Evolutionary conservation across 2,797 vertebrate species (phyloP).

Genomic region (Hafferia zeledoni): DNA sequence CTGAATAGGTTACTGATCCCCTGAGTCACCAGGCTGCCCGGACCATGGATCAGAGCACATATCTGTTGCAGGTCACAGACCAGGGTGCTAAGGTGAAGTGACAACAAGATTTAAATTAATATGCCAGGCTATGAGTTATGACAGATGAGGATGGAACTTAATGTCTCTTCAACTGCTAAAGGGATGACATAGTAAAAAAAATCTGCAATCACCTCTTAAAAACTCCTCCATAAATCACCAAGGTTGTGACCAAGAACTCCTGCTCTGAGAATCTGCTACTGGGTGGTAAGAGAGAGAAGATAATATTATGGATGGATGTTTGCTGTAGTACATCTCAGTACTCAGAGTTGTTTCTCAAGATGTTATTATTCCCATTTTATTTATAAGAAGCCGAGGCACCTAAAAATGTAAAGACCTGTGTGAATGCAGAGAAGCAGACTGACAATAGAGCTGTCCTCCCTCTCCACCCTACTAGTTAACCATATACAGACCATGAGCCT

Average conservation of each 20-base stretch:
- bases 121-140: background rate
- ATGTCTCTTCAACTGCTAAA: background rate
- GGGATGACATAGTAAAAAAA: background rate
- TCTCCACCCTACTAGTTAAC: background rate
- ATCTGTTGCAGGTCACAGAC: background rate
- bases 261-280: background rate
- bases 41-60: background rate
- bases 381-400: background rate
- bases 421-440: background rate
- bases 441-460: background rate
- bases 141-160: background rate
- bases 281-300: background rate
- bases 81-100: background rate
- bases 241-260: background rate
- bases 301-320: background rate
- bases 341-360: background rate
- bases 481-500: background rate
- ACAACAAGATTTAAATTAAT: background rate
- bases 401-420: background rate
- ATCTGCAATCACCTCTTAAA: background rate
- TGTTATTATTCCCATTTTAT: background rate
- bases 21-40: background rate
- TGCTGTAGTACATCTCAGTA: background rate
- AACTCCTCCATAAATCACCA: background rate
- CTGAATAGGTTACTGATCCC: background rate